Base-by-base conservation (phyloP, 2,888 invertebrate genomes). In the Plebejus melissa region DNA sequence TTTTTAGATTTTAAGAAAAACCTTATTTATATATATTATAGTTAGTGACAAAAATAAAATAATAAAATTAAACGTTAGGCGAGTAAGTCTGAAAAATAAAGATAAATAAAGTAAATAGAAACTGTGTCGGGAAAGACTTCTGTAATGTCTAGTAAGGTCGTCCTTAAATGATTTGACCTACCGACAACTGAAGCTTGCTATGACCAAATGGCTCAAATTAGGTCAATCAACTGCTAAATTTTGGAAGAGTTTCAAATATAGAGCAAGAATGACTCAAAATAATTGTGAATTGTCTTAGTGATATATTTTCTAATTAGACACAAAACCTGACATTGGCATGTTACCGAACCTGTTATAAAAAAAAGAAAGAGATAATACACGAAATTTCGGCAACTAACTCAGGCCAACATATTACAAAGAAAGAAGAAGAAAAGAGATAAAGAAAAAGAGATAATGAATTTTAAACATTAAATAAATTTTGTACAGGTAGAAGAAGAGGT, bases 161-260 rank as follows among this genome's bases (percentile, higher is more conserved):
- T 22, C 11, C 22, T 71, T 71, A 71, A 71, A 71, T 71, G 71
- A 71, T 71, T 71, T 71, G 71, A 71, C 71, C 71, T 71, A 71
- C 71, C 41, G 46, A 71, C 71, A 46, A 71, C 71, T 46, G 71
- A 11, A 22, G 71, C 41, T 71, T 46, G 71, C 46, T 71, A 22
- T 38, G 70, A 46, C 71, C 71, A 46, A 46, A 46, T 71, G 71
- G 22, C 22, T 28, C 28, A 46, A 71, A 71, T 71, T 71, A 41
- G 71, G 71, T 71, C 71, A 71, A 71, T 71, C 71, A 71, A 46
- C 71, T 71, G 71, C 5, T 28, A 46, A 46, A 46, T 46, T 71
- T 71, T 46, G n/a, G 46, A 16, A 65, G 60, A 60, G 28, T 22
- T 28, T 4, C 32, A 65, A 65, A 65, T 13, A 36, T 65, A 32